Conservation (phyloP, 2,888 invertebrate genomes). For the Abrostola tripartita region DNA sequence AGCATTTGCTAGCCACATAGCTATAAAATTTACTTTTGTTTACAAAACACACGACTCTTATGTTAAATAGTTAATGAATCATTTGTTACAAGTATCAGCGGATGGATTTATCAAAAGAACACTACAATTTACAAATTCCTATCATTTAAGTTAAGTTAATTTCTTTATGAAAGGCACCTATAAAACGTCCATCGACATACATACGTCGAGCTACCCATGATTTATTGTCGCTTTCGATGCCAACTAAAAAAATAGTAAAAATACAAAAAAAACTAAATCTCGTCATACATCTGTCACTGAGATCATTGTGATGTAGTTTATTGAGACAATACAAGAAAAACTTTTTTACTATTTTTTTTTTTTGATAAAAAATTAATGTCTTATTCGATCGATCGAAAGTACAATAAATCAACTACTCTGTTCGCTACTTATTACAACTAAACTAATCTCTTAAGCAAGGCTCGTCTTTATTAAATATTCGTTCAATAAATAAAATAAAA, state of each 20-base stretch:
- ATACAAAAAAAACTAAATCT: slow-evolving; percentile 44
- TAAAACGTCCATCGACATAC: slow-evolving; percentile 83
- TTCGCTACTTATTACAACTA: slow-evolving; percentile 82
- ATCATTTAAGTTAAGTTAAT: slow-evolving; percentile 75
- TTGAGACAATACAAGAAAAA: slow-evolving; percentile 46
- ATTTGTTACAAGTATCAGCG: slow-evolving; percentile 73
- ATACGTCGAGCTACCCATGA: slow-evolving; percentile 74
- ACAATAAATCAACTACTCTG: slow-evolving; percentile 68
- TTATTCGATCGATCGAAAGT: slow-evolving; percentile 55
- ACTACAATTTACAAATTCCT: slow-evolving; percentile 81
- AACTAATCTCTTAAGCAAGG: slow-evolving; percentile 86
- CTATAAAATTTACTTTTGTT: slow-evolving; percentile 32
- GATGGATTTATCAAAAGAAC: slow-evolving; percentile 83
- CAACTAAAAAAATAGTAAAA: slow-evolving; percentile 47
- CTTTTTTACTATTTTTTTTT: slow-evolving; percentile 33
- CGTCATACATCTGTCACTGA: slow-evolving; percentile 52
- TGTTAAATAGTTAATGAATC: slow-evolving; percentile 61
- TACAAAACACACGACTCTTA: slow-evolving; percentile 53
- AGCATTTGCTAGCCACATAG: slow-evolving; percentile 30
- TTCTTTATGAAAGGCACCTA: slow-evolving; percentile 86
- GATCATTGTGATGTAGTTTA: slow-evolving; percentile 54
- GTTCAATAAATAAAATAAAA: slow-evolving; percentile 84
- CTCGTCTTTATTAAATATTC: slow-evolving; percentile 87
- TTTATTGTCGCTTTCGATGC: slow-evolving; percentile 75
- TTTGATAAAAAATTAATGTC: slow-evolving; percentile 45